Percentiles rank a stretch among this genome's conserved stretches.
These are phyloP conservation scores for Lophius piscatorius DNA, from an alignment of 2,113 vertebrate species.

Conservation along the genomic window DNA sequence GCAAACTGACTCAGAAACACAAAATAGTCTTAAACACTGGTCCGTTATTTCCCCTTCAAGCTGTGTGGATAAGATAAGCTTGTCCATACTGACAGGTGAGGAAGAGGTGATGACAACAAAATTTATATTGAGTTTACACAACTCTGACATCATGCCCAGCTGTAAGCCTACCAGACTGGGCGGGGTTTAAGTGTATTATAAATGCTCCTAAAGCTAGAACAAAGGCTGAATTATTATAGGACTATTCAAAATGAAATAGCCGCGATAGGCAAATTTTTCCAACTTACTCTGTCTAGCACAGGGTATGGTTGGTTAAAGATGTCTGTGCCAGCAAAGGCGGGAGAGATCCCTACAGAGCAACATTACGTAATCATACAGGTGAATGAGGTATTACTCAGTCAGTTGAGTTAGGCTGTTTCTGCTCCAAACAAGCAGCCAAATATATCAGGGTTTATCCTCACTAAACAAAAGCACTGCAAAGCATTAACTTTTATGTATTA, in stretches of 20 bases:
- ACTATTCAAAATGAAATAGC: conserved; percentile 41
- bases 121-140: conserved; percentile 22
- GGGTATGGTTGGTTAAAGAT: not conserved
- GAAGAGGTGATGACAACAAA: conserved; percentile 37
- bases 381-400: conserved; percentile 28
- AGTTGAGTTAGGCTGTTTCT: conserved; percentile 1
- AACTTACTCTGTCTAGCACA: not conserved
- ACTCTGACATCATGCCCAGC: conserved; percentile 19
- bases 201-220: conserved; percentile 13
- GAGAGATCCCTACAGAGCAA: not conserved
- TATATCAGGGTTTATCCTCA: conserved; percentile 31
- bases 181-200: conserved; percentile 5
- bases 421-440: conserved; percentile 42
- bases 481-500: conserved; percentile 21
- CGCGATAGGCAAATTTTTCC: not conserved
- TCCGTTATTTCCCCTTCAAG: conserved; percentile 25
- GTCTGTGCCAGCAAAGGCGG: not conserved
- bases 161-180: conserved; percentile 1
- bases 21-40: conserved; percentile 2
- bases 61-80: conserved; percentile 28
- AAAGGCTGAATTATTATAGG: conserved; percentile 19
- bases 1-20: conserved; percentile 40
- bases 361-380: conserved; percentile 48
- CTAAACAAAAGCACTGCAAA: conserved; percentile 38
- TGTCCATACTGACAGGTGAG: conserved; percentile 29